A percentile compares a stretch with the other conserved stretches of the same genome.
Evolutionary conservation across 2,113 vertebrate genomes (phyloP).

Genomic region (Colinus virginianus): DNA sequence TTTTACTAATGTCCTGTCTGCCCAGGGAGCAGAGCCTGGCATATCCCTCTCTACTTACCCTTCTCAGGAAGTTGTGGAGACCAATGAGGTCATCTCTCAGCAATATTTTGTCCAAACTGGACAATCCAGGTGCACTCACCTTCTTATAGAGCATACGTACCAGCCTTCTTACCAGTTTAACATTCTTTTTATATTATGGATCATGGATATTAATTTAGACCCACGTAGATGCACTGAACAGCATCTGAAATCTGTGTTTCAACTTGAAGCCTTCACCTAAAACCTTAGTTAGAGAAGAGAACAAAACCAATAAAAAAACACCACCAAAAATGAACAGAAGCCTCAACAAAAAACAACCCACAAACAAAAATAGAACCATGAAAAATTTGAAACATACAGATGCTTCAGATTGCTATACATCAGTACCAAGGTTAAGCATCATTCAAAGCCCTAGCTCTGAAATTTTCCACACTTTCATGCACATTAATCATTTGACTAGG

Average conservation of each 20-base stretch:
- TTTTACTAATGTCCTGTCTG: not conserved
- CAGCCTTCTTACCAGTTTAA: not conserved
- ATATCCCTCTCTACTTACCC: not conserved
- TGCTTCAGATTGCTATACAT: not conserved
- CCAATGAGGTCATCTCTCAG: not conserved
- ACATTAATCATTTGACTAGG: slow-evolving; percentile 46
- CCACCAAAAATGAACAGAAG: not conserved
- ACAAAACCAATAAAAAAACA: not conserved
- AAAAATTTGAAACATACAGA: not conserved
- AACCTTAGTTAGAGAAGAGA: not conserved
- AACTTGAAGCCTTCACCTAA: not conserved
- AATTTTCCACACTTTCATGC: slow-evolving; percentile 9
- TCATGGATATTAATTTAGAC: not conserved
- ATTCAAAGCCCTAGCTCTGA: not conserved
- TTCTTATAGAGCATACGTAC: not conserved
- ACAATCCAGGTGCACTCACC: not conserved
- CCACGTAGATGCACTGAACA: not conserved
- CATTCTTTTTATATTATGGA: not conserved
- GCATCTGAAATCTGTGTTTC: not conserved
- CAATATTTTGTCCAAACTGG: not conserved
- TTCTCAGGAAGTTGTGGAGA: not conserved
- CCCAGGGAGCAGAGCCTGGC: not conserved
- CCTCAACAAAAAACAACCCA: not conserved
- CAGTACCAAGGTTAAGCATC: not conserved
- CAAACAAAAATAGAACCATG: not conserved